Conservation (phyloP, 2,113 vertebrate species). For the Pleuronectes platessa region DNA sequence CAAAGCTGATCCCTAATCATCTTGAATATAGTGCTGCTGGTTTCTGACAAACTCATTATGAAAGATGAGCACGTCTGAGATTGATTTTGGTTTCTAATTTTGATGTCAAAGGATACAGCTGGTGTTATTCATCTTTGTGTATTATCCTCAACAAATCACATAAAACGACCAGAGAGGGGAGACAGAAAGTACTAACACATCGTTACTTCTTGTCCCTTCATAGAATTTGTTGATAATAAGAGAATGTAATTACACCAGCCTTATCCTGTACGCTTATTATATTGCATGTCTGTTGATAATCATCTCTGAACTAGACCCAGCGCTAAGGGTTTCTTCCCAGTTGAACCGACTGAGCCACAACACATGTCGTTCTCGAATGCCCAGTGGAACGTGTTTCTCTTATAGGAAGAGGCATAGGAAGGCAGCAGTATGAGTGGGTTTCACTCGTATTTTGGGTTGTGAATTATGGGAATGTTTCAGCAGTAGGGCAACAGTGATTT, state of each 20-base stretch:
- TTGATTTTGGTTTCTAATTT: background rate
- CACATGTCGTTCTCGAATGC: background rate
- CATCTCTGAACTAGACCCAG: background rate
- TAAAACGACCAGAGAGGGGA: background rate
- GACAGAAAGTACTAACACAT: background rate
- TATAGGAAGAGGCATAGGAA: constrained; percentile 15
- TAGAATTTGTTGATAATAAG: background rate
- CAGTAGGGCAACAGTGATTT: constrained; percentile 62
- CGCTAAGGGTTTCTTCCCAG: constrained; percentile 4
- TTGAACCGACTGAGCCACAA: constrained; percentile 2
- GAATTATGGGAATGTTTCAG: constrained; percentile 62
- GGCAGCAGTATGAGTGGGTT: constrained; percentile 40
- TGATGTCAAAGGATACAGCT: no score
- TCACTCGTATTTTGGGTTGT: constrained; percentile 64
- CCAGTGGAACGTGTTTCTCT: constrained; percentile 13
- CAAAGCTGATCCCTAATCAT: background rate
- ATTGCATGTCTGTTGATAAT: background rate
- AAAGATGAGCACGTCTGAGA: background rate
- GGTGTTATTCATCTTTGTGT: no score
- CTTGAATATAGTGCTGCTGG: background rate
- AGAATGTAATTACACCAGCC: background rate
- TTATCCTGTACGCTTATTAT: background rate
- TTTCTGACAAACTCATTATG: background rate
- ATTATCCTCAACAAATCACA: background rate
- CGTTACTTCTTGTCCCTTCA: background rate